phyloP scores from a whole-genome alignment of 2,797 vertebrate genomes.

The Lagothrix lagotricha region DNA sequence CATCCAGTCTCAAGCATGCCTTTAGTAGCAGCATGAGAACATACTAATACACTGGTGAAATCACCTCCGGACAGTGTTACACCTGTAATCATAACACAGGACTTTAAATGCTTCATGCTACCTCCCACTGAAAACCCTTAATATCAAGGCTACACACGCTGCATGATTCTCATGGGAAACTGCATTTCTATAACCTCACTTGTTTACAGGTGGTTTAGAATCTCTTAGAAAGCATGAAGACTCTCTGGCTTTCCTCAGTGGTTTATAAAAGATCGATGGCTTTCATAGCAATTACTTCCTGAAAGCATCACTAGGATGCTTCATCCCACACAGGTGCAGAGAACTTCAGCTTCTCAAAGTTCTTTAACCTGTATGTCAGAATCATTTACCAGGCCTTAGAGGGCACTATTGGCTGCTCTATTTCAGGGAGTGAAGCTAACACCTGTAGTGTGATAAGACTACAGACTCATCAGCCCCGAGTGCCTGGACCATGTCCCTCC shows the following conservation, averaged over 20 bases:
- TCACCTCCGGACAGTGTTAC: background rate
- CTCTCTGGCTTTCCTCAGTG: background rate
- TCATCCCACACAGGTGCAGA: background rate
- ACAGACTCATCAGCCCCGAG: rapidly evolving
- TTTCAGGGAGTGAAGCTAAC: background rate
- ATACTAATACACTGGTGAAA: background rate
- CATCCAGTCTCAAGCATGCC: background rate
- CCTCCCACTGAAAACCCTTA: background rate
- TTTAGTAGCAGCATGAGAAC: background rate
- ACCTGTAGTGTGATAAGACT: background rate
- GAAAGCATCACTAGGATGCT: background rate
- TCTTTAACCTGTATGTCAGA: background rate
- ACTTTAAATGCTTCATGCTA: background rate
- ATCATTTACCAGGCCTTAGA: background rate
- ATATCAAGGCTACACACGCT: background rate
- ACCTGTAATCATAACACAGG: background rate
- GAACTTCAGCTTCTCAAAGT: background rate
- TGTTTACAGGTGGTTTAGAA: background rate
- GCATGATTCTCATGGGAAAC: background rate
- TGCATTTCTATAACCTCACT: background rate
- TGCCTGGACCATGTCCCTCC: background rate
- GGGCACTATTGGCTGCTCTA: background rate
- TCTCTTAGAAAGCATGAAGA: background rate
- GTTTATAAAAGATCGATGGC: background rate
- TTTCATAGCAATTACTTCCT: background rate